Evolutionary conservation across 2,113 vertebrate genomes (phyloP).

Genomic region (Podarcis raffonei): DNA sequence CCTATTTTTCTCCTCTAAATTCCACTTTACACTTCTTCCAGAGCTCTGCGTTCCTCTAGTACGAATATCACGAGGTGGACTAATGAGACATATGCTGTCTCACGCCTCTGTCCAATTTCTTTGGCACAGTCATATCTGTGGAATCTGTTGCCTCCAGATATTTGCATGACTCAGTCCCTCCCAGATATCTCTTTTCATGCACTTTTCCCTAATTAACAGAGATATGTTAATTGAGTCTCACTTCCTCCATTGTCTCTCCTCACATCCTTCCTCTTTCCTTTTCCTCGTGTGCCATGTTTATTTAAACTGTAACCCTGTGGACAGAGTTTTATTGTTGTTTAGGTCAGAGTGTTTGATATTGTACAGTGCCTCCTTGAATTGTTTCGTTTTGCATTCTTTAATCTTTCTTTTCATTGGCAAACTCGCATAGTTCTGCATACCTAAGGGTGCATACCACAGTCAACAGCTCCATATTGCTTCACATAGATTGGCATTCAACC

Average conservation of each 20-base stretch:
- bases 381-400: not conserved
- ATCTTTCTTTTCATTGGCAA: not conserved
- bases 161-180: not conserved
- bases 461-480: not conserved
- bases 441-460: not conserved
- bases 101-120: not conserved
- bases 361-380: not conserved
- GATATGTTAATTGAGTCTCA: too few relatives aligned
- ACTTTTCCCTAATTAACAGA: not conserved
- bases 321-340: not conserved
- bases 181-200: not conserved
- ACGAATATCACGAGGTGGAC: not conserved
- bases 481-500: not conserved
- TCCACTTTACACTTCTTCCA: not conserved
- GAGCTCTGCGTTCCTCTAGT: not conserved
- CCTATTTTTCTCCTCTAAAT: not conserved
- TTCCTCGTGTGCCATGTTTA: not conserved
- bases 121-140: not conserved
- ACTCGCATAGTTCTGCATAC: not conserved
- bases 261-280: not conserved
- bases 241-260: not conserved
- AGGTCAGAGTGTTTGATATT: not conserved
- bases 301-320: not conserved
- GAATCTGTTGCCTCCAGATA: not conserved
- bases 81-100: not conserved